Conservation (phyloP, 2,888 invertebrate species). For the Tachina lurida region DNA sequence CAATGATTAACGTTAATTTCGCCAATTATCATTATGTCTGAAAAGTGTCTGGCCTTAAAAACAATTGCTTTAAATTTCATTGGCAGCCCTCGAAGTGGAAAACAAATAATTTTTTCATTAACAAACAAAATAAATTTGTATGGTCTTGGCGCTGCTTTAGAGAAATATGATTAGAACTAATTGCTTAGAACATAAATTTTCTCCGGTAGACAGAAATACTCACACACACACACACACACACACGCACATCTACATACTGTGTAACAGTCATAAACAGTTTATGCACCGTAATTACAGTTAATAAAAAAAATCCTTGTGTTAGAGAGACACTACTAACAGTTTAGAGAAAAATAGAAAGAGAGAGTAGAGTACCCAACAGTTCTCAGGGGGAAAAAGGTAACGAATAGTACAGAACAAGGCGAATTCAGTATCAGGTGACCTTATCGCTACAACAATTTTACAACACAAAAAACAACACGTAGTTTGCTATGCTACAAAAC, state of each 20-base stretch:
- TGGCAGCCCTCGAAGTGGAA: conserved; percentile 32
- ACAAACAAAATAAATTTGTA: neutral
- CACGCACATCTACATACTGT: neutral
- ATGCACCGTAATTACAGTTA: conserved; percentile 60
- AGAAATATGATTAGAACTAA: conserved; percentile 69
- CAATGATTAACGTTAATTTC: neutral
- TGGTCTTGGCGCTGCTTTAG: conserved; percentile 32
- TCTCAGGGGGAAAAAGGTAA: no score
- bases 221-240: neutral
- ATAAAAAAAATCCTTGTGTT: conserved; percentile 14
- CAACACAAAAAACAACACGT: no score
- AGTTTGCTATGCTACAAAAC: no score
- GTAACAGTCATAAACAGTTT: conserved; percentile 37
- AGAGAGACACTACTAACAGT: neutral
- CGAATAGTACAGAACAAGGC: no score
- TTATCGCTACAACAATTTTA: no score
- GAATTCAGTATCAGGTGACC: no score
- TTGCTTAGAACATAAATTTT: conserved; percentile 70
- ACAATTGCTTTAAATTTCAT: neutral
- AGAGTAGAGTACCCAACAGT: neutral
- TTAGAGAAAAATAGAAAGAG: neutral
- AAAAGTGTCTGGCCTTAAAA: neutral
- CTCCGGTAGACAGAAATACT: neutral
- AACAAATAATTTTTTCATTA: neutral
- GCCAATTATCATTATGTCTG: neutral